Percentiles rank a stretch among this genome's conserved stretches.
Conservation (phyloP, 2,113 vertebrate genomes). For the Cariama cristata region DNA sequence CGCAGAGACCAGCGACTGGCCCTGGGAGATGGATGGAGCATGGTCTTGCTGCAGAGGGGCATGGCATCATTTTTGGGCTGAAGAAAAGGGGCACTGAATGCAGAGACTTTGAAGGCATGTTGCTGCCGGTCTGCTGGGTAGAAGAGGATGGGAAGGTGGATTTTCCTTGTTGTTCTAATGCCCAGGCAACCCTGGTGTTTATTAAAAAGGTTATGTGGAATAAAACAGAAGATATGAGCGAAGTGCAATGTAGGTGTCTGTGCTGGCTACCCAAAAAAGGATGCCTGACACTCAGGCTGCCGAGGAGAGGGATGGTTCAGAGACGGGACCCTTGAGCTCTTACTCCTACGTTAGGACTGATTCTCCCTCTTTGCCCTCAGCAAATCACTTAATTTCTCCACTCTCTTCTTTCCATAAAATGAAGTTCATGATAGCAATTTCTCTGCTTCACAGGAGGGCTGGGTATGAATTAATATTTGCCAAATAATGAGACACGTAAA, state of each 20-base stretch:
- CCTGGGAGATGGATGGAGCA: accelerated
- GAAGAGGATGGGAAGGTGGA: not conserved
- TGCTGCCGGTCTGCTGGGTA: not conserved
- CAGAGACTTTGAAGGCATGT: accelerated
- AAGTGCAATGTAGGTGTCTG: not conserved
- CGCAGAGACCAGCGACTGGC: accelerated
- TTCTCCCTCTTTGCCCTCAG: not conserved
- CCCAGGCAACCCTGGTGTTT: not conserved
- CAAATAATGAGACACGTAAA: not conserved
- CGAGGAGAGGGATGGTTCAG: not conserved
- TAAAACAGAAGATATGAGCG: not conserved
- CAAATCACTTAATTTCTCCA: not conserved
- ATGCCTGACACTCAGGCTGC: not conserved
- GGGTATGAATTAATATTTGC: not conserved
- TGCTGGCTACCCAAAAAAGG: not conserved
- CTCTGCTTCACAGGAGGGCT: not conserved
- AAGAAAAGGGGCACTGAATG: not conserved
- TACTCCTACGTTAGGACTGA: accelerated
- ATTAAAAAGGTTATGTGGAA: not conserved
- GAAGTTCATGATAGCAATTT: not conserved
- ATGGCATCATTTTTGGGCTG: accelerated
- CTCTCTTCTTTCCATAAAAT: not conserved
- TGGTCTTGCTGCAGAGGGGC: accelerated
- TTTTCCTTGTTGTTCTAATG: not conserved
- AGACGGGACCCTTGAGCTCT: not conserved